Evolutionary conservation across 2,888 invertebrate species (phyloP).

Genomic region (Lepidochitona cinerea): DNA sequence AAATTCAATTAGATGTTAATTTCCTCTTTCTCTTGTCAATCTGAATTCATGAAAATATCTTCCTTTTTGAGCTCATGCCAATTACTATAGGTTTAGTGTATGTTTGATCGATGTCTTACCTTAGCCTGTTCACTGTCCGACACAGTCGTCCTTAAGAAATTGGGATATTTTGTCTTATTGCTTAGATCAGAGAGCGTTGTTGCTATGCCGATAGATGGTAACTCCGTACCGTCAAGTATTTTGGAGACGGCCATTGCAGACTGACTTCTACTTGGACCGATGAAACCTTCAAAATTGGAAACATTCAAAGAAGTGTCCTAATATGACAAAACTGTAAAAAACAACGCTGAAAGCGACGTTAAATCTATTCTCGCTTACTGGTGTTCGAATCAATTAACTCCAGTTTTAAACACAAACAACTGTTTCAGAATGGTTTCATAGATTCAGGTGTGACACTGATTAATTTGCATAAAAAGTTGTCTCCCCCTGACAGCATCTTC

Average conservation of each 20-base stretch:
- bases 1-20: too few species aligned
- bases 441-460: too few species aligned
- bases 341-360: too few species aligned
- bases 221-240: neutral
- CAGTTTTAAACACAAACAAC: too few species aligned
- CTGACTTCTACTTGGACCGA: neutral
- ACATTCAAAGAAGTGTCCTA: neutral
- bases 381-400: too few species aligned
- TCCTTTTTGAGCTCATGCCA: too few species aligned
- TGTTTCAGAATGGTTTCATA: too few species aligned
- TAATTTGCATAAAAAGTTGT: too few species aligned
- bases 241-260: neutral
- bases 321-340: neutral
- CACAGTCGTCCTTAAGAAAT: neutral
- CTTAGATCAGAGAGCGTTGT: neutral
- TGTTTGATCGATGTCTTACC: neutral
- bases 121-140: neutral
- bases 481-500: too few species aligned
- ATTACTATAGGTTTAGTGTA: neutral
- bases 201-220: neutral
- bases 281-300: neutral
- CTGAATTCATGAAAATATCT: too few species aligned
- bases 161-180: neutral
- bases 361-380: too few species aligned
- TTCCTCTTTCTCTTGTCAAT: too few species aligned